These are phyloP conservation scores for Heliconius aoede DNA, from an alignment of 2,888 invertebrate genomes.

Conservation along the genomic window DNA sequence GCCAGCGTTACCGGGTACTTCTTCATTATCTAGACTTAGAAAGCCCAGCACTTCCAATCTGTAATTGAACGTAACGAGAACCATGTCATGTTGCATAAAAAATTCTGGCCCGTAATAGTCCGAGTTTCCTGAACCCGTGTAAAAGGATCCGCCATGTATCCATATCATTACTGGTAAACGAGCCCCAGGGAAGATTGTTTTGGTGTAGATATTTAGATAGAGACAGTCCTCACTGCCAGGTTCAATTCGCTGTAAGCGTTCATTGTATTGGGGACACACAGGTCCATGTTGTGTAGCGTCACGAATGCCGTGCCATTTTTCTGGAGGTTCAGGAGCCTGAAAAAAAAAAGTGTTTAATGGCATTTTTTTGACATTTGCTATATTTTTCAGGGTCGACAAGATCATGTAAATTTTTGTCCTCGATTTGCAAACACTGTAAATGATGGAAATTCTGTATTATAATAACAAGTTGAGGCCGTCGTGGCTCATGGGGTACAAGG, in stretches of 20 bases:
- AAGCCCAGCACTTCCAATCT: conserved; percentile 79
- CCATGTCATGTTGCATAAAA: conserved; percentile 70
- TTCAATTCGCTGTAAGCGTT: conserved; percentile 76
- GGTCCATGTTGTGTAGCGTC: conserved; percentile 72
- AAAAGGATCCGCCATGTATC: conserved; percentile 80
- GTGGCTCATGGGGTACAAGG: too few species aligned
- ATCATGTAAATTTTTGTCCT: too few species aligned
- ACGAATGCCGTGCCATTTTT: conserved; percentile 69
- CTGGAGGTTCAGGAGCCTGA: conserved; percentile 74
- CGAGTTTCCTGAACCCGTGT: conserved; percentile 78
- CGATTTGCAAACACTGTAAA: too few species aligned
- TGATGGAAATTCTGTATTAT: too few species aligned
- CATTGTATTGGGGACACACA: conserved; percentile 77
- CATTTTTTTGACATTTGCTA: background rate
- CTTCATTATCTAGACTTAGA: conserved; percentile 73
- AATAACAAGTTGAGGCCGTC: too few species aligned
- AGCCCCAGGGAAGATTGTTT: conserved; percentile 53
- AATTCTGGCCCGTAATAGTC: conserved; percentile 80
- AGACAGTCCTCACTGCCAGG: conserved; percentile 86
- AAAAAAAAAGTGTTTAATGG: conserved; percentile 21
- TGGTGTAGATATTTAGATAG: conserved; percentile 87
- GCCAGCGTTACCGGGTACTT: conserved; percentile 79
- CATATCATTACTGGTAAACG: conserved; percentile 75
- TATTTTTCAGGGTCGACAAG: background rate
- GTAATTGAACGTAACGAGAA: conserved; percentile 79